A percentile compares a stretch with the other conserved stretches of the same genome.
These are phyloP conservation scores for Condylura cristata DNA, from an alignment of 2,113 vertebrate species.

Conservation along the genomic window DNA sequence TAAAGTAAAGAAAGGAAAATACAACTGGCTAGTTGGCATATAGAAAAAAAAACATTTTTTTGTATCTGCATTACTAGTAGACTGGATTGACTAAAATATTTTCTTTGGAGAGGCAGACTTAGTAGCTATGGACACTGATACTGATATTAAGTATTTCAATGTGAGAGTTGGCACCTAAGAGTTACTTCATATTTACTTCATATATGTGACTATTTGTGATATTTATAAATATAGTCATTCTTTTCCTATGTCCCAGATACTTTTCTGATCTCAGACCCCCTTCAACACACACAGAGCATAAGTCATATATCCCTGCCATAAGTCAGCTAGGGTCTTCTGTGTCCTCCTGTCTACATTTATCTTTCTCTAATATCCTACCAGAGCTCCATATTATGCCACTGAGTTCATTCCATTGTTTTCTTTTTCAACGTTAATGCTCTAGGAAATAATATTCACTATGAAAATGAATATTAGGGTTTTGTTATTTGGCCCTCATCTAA, in stretches of 20 bases:
- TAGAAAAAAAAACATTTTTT: not conserved
- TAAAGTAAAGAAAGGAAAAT: not conserved
- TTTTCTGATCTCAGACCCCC: not conserved
- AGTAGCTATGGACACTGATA: not conserved
- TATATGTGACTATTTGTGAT: not conserved
- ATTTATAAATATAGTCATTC: not conserved
- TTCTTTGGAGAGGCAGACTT: not conserved
- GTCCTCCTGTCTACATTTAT: not conserved
- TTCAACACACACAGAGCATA: not conserved
- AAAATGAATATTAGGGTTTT: conserved; percentile 12
- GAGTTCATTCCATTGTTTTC: not conserved
- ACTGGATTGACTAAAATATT: not conserved
- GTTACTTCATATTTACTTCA: not conserved
- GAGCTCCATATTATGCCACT: not conserved
- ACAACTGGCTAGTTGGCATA: not conserved
- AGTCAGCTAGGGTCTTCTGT: not conserved
- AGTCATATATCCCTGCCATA: not conserved
- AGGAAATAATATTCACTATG: not conserved
- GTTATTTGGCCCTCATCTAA: not conserved
- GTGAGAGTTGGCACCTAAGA: not conserved
- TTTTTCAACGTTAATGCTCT: not conserved
- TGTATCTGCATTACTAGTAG: not conserved
- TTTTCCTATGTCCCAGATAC: not conserved
- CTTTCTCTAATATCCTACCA: not conserved
- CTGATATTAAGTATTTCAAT: not conserved